These are phyloP conservation scores for Cyclophora albipunctata DNA, from an alignment of 2,888 invertebrate species.

Conservation along the genomic window DNA sequence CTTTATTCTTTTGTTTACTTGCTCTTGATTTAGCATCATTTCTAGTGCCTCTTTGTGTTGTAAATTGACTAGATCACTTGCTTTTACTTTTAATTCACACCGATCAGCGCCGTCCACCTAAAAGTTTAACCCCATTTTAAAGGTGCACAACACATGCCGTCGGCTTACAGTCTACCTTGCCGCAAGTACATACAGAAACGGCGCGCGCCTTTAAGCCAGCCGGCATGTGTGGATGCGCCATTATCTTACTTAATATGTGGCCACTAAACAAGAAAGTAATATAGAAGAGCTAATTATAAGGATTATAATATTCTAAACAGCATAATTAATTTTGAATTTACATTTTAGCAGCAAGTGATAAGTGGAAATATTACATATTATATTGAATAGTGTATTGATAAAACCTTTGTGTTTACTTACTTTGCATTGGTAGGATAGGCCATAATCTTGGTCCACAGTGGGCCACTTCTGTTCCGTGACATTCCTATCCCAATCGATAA, in stretches of 20 bases:
- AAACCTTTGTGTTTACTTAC: slow-evolving; percentile 48
- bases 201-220: neutral
- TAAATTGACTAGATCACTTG: slow-evolving; percentile 42
- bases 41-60: slow-evolving; percentile 48
- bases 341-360: neutral
- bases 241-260: neutral
- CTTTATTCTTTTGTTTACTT: slow-evolving; percentile 41
- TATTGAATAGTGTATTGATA: neutral
- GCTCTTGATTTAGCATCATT: slow-evolving; percentile 47
- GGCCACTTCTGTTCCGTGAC: slow-evolving; percentile 89
- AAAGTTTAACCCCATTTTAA: slow-evolving; percentile 16
- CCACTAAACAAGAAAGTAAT: neutral
- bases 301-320: neutral
- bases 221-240: neutral
- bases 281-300: neutral
- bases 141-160: neutral
- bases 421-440: slow-evolving; percentile 79
- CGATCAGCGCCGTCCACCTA: slow-evolving; percentile 65
- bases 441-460: slow-evolving; percentile 80
- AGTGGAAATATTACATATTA: too few relatives aligned
- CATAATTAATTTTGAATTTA: too few relatives aligned
- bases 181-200: neutral
- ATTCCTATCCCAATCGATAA: slow-evolving; percentile 80
- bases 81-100: slow-evolving; percentile 56
- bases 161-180: neutral